Evolutionary conservation across 2,113 vertebrate genomes (phyloP).

Genomic region (Siphamia tubifer): DNA sequence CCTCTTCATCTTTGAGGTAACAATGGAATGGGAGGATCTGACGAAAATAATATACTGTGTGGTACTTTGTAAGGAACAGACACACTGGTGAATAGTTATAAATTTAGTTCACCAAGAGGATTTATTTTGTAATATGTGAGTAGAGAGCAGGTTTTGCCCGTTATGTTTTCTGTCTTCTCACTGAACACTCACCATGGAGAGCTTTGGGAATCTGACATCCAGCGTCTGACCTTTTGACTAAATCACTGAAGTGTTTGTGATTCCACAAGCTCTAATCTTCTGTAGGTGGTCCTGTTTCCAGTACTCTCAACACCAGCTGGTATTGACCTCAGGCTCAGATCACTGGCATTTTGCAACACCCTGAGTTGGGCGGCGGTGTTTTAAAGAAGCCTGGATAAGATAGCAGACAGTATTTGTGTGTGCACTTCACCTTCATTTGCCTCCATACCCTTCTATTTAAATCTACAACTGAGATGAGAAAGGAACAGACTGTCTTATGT

Average conservation of each 20-base stretch:
- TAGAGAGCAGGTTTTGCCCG: no score
- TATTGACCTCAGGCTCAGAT: conserved; percentile 11
- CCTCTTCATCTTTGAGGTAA: conserved; percentile 99
- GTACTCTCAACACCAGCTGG: conserved; percentile 12
- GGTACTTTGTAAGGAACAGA: no score
- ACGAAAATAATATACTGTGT: background rate
- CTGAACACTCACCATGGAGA: no score
- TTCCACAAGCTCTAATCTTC: background rate
- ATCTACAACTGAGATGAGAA: conserved; percentile 2
- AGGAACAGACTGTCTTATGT: background rate
- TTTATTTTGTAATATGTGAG: no score
- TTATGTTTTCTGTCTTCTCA: no score
- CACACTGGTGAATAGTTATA: no score
- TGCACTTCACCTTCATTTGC: conserved; percentile 20
- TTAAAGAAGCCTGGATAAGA: conserved; percentile 40
- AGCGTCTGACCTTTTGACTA: no score
- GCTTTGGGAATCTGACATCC: no score
- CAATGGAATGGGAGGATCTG: no score
- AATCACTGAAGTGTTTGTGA: background rate
- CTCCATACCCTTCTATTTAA: background rate
- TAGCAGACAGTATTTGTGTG: background rate
- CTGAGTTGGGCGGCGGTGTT: conserved; percentile 1
- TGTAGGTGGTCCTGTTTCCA: background rate
- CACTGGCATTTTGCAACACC: conserved; percentile 29
- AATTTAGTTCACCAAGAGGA: no score